Conservation (phyloP, 2,888 invertebrate genomes). For the Drosophila pseudotakahashii region DNA sequence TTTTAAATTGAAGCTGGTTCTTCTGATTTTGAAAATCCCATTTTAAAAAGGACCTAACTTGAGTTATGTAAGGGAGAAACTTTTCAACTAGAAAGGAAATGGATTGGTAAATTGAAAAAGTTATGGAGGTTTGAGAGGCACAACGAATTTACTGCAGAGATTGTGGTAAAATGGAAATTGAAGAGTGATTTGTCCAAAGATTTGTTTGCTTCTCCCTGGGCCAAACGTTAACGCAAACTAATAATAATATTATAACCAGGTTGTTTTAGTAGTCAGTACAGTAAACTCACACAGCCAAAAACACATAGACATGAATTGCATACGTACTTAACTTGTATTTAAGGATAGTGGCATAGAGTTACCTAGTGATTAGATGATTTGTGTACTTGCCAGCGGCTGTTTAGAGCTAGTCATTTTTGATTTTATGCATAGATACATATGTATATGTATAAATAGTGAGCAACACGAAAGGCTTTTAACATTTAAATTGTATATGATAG, state of each 20-base stretch:
- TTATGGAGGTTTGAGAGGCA: slow-evolving; percentile 4
- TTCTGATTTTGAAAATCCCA: neutral
- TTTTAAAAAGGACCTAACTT: neutral
- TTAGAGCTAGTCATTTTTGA: slow-evolving; percentile 67
- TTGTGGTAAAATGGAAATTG: slow-evolving; percentile 6
- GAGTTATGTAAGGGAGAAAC: neutral
- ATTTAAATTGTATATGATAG: slow-evolving; percentile 36
- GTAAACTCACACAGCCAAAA: slow-evolving; percentile 16
- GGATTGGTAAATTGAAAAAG: neutral
- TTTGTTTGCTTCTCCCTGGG: slow-evolving; percentile 5
- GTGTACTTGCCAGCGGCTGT: slow-evolving; percentile 58
- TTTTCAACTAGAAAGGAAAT: too few species aligned
- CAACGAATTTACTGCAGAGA: slow-evolving; percentile 68
- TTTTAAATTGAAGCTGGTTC: neutral
- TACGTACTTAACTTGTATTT: slow-evolving; percentile 45
- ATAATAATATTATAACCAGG: slow-evolving; percentile 59
- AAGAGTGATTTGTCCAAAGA: slow-evolving; percentile 23
- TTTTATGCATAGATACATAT: slow-evolving; percentile 53
- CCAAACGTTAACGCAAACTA: slow-evolving; percentile 21
- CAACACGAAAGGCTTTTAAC: slow-evolving; percentile 69
- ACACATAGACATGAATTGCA: slow-evolving; percentile 33
- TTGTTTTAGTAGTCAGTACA: slow-evolving; percentile 56
- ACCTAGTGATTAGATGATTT: slow-evolving; percentile 23
- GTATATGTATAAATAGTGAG: slow-evolving; percentile 43
- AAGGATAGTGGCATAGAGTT: slow-evolving; percentile 21